Evolutionary conservation across 1,140 invertebrate species (phyloP).

Genomic region (Philotrypesis tridentata): DNA sequence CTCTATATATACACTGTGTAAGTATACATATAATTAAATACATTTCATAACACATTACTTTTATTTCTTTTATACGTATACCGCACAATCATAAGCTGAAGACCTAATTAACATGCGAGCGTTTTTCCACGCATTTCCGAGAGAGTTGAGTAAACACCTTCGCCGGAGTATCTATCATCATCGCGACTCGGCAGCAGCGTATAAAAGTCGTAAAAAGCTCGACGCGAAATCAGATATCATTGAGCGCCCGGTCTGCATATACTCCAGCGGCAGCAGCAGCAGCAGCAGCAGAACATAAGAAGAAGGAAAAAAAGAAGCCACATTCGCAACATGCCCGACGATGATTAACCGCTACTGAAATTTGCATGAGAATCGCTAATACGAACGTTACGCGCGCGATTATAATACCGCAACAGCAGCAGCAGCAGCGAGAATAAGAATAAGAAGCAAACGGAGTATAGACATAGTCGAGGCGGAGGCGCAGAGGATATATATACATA

Average conservation of each 20-base stretch:
- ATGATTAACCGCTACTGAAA: conserved; percentile 6
- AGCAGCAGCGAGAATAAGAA: background rate
- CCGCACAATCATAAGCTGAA: too few species aligned
- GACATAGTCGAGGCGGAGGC: too few species aligned
- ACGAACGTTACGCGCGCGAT: background rate
- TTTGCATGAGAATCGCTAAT: conserved; percentile 16
- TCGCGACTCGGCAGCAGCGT: background rate
- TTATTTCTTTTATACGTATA: too few species aligned
- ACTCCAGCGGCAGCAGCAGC: too few species aligned
- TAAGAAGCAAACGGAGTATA: too few species aligned
- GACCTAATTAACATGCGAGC: too few species aligned
- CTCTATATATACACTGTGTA: too few species aligned
- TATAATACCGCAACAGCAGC: background rate
- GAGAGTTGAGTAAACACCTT: too few species aligned
- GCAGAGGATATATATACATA: background rate
- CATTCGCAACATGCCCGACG: background rate
- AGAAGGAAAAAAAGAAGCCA: background rate
- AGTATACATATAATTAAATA: too few species aligned
- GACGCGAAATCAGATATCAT: conserved; percentile 1
- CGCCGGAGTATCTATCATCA: background rate
- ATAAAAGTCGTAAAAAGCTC: background rate
- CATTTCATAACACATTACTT: too few species aligned
- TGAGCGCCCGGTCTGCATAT: background rate
- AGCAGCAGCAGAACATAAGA: too few species aligned
- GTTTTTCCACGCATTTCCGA: too few species aligned